Conservation (phyloP, 2,797 vertebrate genomes). For the Varecia variegata region DNA sequence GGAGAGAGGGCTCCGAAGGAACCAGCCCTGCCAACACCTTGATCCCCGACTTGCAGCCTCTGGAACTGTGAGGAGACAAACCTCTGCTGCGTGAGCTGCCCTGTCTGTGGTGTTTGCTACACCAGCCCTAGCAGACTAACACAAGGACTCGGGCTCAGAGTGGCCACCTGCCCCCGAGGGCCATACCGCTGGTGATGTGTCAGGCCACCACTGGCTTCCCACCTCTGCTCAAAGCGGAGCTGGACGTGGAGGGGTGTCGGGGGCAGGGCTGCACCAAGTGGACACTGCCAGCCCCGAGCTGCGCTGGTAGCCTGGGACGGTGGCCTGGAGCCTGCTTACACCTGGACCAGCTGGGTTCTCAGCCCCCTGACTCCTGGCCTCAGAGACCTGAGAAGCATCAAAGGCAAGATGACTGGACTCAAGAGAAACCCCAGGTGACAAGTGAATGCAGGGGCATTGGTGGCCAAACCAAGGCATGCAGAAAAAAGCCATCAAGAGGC, state of each 20-base stretch:
- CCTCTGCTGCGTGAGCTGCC: background rate
- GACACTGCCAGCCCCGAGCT: background rate
- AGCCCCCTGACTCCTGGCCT: no score
- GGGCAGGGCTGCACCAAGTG: background rate
- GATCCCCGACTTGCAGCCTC: background rate
- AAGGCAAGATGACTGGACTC: background rate
- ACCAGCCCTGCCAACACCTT: background rate
- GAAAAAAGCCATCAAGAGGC: background rate
- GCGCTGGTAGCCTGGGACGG: background rate
- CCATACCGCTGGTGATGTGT: background rate
- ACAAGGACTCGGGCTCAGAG: background rate
- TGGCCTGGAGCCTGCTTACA: background rate
- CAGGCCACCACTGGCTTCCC: background rate
- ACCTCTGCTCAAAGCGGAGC: background rate
- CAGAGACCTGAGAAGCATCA: background rate
- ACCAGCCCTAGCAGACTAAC: background rate
- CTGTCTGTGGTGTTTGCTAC: no score
- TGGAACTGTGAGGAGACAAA: background rate
- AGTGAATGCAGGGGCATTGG: background rate
- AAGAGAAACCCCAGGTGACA: no score
- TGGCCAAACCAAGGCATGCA: no score
- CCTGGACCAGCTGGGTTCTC: background rate
- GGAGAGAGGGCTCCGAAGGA: background rate
- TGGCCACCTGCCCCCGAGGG: background rate
- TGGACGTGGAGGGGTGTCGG: fast-evolving